Evolutionary conservation across 2,888 invertebrate species (phyloP).

Genomic region (Caenorhabditis sinica): DNA sequence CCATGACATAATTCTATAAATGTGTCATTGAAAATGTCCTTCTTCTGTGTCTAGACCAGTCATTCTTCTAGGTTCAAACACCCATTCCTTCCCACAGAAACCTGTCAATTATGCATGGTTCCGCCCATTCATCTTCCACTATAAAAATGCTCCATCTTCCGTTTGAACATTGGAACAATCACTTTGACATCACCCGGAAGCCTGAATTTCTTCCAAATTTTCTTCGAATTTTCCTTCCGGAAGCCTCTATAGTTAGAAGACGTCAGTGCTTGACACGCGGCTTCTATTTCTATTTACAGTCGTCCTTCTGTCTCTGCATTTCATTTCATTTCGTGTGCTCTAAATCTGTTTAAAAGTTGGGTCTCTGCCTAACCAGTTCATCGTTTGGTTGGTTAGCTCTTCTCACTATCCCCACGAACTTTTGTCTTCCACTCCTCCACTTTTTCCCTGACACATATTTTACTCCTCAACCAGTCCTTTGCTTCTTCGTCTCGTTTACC

Average conservation of each 20-base stretch:
- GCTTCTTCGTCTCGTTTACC: constrained; percentile 44
- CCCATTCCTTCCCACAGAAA: constrained; percentile 21
- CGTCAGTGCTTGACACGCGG: constrained; percentile 29
- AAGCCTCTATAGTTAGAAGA: constrained; percentile 25
- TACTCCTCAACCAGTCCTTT: constrained; percentile 26
- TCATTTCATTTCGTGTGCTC: not conserved
- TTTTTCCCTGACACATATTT: constrained; percentile 28
- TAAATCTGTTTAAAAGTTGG: constrained; percentile 45
- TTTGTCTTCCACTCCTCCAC: constrained; percentile 29
- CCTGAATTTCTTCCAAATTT: constrained; percentile 9
- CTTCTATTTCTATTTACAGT: constrained; percentile 56
- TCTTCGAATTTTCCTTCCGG: not conserved
- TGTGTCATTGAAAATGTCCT: not conserved
- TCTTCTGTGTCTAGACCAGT: constrained; percentile 23
- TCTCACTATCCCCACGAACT: constrained; percentile 6
- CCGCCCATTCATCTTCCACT: constrained; percentile 19
- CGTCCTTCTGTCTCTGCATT: constrained; percentile 30
- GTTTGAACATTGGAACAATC: constrained; percentile 11
- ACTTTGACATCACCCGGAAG: constrained; percentile 53
- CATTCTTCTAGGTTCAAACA: constrained; percentile 23
- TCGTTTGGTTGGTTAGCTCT: constrained; percentile 23
- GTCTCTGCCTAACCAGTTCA: constrained; percentile 39
- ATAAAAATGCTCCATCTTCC: constrained; percentile 6
- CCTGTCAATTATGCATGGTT: constrained; percentile 49
- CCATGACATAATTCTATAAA: constrained; percentile 31